phyloP scores from a whole-genome alignment of 2,888 invertebrate genomes.

The Acanthacorydalis orientalis region DNA sequence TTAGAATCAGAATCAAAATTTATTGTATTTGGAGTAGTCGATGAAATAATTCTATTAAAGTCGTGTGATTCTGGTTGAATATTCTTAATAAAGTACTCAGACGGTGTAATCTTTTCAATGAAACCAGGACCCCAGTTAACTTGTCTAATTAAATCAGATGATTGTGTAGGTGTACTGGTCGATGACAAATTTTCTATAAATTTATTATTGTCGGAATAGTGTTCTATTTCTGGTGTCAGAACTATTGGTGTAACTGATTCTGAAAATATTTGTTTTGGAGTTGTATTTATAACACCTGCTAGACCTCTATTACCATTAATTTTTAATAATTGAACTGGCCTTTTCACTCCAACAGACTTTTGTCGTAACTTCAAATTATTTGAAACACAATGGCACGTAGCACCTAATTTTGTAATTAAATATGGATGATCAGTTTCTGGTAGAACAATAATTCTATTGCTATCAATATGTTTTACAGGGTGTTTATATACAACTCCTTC shows the following conservation, averaged over 20 bases:
- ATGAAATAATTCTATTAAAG: not conserved
- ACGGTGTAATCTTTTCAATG: constrained; percentile 16
- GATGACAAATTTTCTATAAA: not conserved
- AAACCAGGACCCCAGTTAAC: constrained; percentile 3
- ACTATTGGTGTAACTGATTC: not conserved
- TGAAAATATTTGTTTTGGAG: not conserved
- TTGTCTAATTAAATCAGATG: not conserved
- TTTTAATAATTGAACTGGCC: no score
- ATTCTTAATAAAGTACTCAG: constrained; percentile 13
- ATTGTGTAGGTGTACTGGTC: not conserved
- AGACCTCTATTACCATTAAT: no score
- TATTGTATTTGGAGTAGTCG: constrained; percentile 6
- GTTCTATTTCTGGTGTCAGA: not conserved
- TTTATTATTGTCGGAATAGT: not conserved
- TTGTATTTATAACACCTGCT: not conserved
- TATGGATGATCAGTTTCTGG: constrained; percentile 33
- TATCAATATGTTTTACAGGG: no score
- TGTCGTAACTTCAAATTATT: constrained; percentile 32
- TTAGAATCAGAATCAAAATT: constrained; percentile 6
- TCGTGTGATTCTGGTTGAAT: constrained; percentile 6
- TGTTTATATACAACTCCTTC: no score
- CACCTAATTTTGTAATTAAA: constrained; percentile 50
- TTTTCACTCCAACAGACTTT: not conserved
- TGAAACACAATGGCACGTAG: constrained; percentile 53
- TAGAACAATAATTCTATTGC: no score